Evolutionary conservation across 1,140 invertebrate species (phyloP).

Genomic region (Pomacea maculata): DNA sequence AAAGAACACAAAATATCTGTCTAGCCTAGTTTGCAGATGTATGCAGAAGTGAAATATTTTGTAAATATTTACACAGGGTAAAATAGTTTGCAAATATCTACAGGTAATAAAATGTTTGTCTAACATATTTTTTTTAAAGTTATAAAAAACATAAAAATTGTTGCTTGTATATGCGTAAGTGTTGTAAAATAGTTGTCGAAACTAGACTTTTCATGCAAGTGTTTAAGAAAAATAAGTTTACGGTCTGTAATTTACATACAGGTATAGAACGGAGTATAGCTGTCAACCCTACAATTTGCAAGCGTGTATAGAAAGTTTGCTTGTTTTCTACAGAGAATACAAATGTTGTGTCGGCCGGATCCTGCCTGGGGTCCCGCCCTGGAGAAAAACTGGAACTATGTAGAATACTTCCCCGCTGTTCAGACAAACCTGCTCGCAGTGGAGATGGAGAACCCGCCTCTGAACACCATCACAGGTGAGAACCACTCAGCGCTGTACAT

Average conservation of each 20-base stretch:
- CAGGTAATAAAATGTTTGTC: too few species aligned
- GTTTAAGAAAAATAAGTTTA: neutral
- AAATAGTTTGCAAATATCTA: too few species aligned
- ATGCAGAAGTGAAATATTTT: too few species aligned
- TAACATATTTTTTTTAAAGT: too few species aligned
- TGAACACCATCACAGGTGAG: constrained; percentile 53
- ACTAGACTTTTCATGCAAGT: neutral
- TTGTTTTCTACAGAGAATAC: constrained; percentile 40
- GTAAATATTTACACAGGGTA: too few species aligned
- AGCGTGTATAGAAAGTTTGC: too few species aligned
- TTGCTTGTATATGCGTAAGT: neutral
- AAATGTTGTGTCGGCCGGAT: constrained; percentile 43
- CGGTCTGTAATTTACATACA: too few species aligned
- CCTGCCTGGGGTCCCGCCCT: constrained; percentile 57
- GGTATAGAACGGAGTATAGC: neutral
- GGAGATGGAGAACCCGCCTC: constrained; percentile 49
- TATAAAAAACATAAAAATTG: too few species aligned
- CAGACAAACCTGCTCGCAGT: constrained; percentile 49
- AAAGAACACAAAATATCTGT: too few species aligned
- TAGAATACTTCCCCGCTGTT: constrained; percentile 58
- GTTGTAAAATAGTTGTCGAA: neutral
- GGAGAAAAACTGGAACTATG: constrained; percentile 50
- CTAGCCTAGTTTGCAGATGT: too few species aligned
- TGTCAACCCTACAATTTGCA: too few species aligned
- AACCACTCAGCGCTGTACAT: neutral